Evolutionary conservation across 2,888 invertebrate species (phyloP), one percentile per base, ranked within the genome.

Genomic region (Onthophagus sagittarius): DNA sequence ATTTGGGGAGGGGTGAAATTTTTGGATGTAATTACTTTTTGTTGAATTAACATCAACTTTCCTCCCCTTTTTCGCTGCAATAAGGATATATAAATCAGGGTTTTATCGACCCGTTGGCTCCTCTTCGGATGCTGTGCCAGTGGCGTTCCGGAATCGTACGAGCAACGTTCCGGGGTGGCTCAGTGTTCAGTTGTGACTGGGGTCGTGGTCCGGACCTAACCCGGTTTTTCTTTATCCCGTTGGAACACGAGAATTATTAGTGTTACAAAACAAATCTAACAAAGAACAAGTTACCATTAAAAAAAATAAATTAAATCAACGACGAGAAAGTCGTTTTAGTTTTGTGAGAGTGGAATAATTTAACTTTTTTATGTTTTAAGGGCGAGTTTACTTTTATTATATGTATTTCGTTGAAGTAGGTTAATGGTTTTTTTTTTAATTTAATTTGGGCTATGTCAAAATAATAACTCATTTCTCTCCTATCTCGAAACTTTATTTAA

Each of bases 71-170:
- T 23, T 23, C 23, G 3, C 15, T 23, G 67, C 31, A 31, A 67
- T 23, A 23, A 9, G 5, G 23, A 23, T 67, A 23, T 32, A 67
- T 67, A 23, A 67, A 67, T 67, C 31, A 64, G 67, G 76, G 80
- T 79, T 81, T 76, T 82, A 82, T 83, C 82, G 83, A 83, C 82
- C 83, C 81, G 82, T 77, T 23, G 23, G 23, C 23, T 23, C 82
- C 81, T 81, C 78, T 75, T 82, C 83, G 83, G 82, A 81, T 74
- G 79, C 80, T 81, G 81, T 31, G 78, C 80, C 81, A 81, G 81
- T 79, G 70, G 79, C 83, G 82, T 23, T 53, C 39, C 39, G 39
- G 39, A 53, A 53, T 11, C 39, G 39, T 53, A 53, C 39, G 39
- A 53, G 39, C 39, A 53, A 81, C 78, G 75, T 74, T 76, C 64